Evolutionary conservation across 2,113 vertebrate species (phyloP), one percentile per base, ranked within the genome.

Genomic region (Lagopus muta): DNA sequence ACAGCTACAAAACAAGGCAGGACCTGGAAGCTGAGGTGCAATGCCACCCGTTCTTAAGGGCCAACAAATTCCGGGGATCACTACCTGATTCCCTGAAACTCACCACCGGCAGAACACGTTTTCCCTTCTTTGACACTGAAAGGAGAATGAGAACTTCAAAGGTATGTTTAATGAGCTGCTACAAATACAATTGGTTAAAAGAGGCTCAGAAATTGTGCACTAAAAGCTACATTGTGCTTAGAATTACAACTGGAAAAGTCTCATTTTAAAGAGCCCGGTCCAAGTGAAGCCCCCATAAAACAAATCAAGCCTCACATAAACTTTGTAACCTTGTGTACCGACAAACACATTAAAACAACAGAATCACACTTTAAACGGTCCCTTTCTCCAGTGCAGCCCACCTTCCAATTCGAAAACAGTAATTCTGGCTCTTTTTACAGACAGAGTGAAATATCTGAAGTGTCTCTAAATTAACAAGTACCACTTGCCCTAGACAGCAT

Each of bases 391-490:
- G 16, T 17, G 19, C 69, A 94, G 86, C 79, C 84, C 70, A 36
- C 82, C 73, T 90, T 94, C 88, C 67, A 40, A 96, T 93, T 92
- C 89, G 92, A 96, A 98, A 98, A 95, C 54, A 72, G 90, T 79
- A 75, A 96, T 94, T 96, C 79, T 91, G 96, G 70, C 88, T 74
- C 79, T 95, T 97, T 97, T 96, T 92, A 94, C 93, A 95, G 93
- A 95, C 91, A 95, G 89, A 95, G 96, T 78, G 90, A 97, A 97
- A 94, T 97, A 97, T 80, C 91, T 86, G 36, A 97, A 97, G 95
- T 97, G 95, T 98, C 96, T 96, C 96, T 92, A 97, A 97, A 98
- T 98, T 97, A 98, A 97, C 96, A 96, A 97, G 95, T 62, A 96
- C 93, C 96, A 97, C 96, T 98, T 92, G 97, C 89, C 92, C 95